These are phyloP conservation scores for Melikaiella ostensackeni DNA, from an alignment of 2,888 invertebrate genomes.

Conservation along the genomic window DNA sequence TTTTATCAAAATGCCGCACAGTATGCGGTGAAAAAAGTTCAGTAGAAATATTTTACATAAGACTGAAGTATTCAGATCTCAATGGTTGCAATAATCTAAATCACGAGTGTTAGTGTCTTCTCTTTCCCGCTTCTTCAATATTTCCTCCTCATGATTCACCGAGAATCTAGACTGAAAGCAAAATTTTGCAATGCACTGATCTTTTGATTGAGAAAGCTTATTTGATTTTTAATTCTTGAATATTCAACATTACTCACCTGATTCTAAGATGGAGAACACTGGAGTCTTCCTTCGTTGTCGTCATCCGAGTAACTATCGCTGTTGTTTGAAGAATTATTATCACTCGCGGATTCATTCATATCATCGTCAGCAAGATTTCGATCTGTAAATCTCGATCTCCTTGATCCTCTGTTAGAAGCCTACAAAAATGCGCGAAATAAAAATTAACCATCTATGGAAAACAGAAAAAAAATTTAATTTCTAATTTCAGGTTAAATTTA, in stretches of 20 bases:
- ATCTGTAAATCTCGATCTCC: neutral
- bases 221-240: neutral
- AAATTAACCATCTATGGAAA: neutral
- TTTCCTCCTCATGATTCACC: neutral
- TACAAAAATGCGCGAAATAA: neutral
- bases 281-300: constrained; percentile 49
- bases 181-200: neutral
- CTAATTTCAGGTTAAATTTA: neutral
- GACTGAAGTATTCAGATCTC: no score
- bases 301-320: constrained; percentile 55
- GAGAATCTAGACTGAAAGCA: neutral
- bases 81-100: neutral
- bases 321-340: constrained; percentile 48
- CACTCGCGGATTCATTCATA: constrained; percentile 4
- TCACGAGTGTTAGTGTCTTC: neutral
- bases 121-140: neutral
- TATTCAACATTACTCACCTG: neutral
- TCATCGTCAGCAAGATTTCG: constrained; percentile 6
- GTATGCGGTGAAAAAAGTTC: neutral
- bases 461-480: no score
- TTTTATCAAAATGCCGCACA: constrained; percentile 3
- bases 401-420: neutral
- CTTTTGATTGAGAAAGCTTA: neutral
- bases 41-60: constrained; percentile 7
- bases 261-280: constrained; percentile 60